Conservation (phyloP, 64 coral and sea anemone species). For the Montipora foliosa region DNA sequence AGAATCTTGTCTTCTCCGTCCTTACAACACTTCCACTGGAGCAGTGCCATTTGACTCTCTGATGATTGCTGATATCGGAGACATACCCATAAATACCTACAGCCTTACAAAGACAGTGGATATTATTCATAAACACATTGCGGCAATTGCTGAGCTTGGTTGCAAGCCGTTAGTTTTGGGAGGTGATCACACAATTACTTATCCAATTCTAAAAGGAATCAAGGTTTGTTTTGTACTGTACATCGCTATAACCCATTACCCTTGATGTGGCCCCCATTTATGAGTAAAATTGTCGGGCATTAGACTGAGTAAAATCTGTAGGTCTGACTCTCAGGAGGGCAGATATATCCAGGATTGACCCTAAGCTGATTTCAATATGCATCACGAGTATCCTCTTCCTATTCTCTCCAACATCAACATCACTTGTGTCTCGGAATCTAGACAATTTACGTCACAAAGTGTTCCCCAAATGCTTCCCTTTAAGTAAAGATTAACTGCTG, state of each 20-base stretch:
- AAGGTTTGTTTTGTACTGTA: slow-evolving; percentile 43
- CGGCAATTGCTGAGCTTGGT: slow-evolving; percentile 55
- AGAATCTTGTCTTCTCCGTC: slow-evolving; percentile 87
- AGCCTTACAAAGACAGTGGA: slow-evolving; percentile 52
- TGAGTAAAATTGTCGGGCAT: too few species aligned
- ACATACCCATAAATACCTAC: slow-evolving; percentile 83
- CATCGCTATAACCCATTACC: background rate
- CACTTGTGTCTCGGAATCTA: too few species aligned
- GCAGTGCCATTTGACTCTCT: slow-evolving; percentile 87
- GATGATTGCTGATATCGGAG: slow-evolving; percentile 95
- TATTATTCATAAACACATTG: slow-evolving; percentile 66
- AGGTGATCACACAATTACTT: slow-evolving; percentile 83
- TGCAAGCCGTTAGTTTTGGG: slow-evolving; percentile 76
- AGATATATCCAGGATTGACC: too few species aligned
- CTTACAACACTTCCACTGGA: slow-evolving; percentile 81
- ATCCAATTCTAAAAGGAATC: slow-evolving; percentile 84
- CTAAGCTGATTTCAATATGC: too few species aligned
- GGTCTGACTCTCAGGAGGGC: too few species aligned
- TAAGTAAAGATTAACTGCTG: too few species aligned
- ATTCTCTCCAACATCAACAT: too few species aligned
- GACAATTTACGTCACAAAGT: too few species aligned
- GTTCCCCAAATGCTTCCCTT: too few species aligned
- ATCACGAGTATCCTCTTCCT: too few species aligned
- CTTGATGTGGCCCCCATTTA: too few species aligned
- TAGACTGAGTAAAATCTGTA: too few species aligned